Evolutionary conservation across 2,113 vertebrate genomes (phyloP), one percentile per base, ranked within the genome.

Genomic region (Isurus oxyrinchus): DNA sequence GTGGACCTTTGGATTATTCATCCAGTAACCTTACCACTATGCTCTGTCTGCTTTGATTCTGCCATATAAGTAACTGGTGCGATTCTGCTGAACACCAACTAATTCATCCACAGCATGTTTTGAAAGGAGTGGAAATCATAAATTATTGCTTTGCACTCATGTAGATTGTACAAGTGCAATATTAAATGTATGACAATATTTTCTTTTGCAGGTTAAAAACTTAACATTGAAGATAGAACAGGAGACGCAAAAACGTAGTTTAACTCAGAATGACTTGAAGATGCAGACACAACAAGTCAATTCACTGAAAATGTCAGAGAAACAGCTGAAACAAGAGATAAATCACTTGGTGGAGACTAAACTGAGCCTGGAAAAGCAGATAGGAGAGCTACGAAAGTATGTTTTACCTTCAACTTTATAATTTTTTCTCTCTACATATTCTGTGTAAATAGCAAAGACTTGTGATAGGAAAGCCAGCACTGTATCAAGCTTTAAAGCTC

Each of bases 191-290:
- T 61, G 11, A 76, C 72, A 76, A 53, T 5, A 27, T 63, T 97
- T 97, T 97, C 5, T 95, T 96, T 97, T 97, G 95, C 97, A 99
- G 99, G 98, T 99, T 66, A 99, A 99, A 98, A 99, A 99, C 97
- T 97, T 99, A 96, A 98, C 98, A 0, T 97, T 99, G 97, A 99
- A 99, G 98, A 99, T 99, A 90, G 99, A 99, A 96, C 99, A 99
- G 97, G 99, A 99, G 98, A 98, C 98, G 66, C 99, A 99, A 97
- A 99, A 99, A 97, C 98, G 99, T 44, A 98, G 97, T 97, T 98
- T 99, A 97, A 99, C 98, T 53, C 99, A 99, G 97, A 99, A 99
- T 86, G 99, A 99, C 97, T 97, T 99, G 97, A 99, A 99, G 98
- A 98, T 98, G 97, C 99, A 99, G 97, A 98, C 98, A 0, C 99